Base-by-base conservation (phyloP, 1,140 invertebrate species). In the Drosophila ficusphila region DNA sequence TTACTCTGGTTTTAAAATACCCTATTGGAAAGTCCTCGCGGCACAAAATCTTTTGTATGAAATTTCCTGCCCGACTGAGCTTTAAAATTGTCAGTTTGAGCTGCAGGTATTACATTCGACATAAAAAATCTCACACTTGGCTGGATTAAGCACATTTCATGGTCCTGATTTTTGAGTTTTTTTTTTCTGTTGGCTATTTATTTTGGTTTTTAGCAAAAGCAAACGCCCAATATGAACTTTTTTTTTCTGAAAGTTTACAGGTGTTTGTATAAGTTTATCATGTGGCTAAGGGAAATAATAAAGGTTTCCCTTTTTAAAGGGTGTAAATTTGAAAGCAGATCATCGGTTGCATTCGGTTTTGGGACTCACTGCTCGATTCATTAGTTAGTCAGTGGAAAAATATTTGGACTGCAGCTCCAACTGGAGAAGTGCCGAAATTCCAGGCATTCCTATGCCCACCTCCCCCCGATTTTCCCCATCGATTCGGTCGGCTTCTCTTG, bases 321-420 rank as follows among this genome's bases (percentile, higher is more conserved):
- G 7, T 36, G 19, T 16, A 11, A 38, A n/a, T 18, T 39, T 68
- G 62, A 31, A 58, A 49, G 53, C 53, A 44, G 69, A 72, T 72
- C 69, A 72, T 68, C 62, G 57, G 34, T 21, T 64, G 56, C 54
- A 34, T 34, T 64, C 56, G 60, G 44, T 42, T 44, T 44, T 42
- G 44, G 54, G 68, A 48, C 42, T 52, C 68, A 38, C 14, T 49
- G 53, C 65, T 60, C 65, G 70, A 70, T 72, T 72, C 69, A 72
- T 72, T 72, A 72, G 69, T 51, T 54, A 72, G 69, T 71, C 67
- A 61, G 54, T 72, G 69, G 69, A 73, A 73, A 73, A 73, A 73
- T 73, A 73, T 62, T 73, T 61, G 53, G 33, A 70, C 16, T 23
- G 44, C 44, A 65, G 42, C 42, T 65, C 44, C 60, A 51, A 41